Evolutionary conservation across 2,113 vertebrate species (phyloP).

Genomic region (Hemichromis elongatus): DNA sequence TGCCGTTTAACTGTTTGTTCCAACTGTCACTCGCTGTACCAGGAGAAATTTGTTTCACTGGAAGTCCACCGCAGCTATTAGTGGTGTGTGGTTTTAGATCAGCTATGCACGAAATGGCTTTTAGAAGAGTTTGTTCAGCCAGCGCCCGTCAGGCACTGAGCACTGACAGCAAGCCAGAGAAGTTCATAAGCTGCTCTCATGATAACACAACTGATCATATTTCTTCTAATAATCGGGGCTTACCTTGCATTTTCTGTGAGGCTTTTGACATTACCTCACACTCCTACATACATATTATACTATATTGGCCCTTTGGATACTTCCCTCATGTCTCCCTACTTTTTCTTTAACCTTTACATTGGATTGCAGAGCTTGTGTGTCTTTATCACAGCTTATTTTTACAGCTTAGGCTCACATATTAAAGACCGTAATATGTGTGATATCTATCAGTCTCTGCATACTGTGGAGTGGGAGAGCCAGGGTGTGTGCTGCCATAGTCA

Average conservation of each 20-base stretch:
- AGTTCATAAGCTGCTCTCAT: background rate
- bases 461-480: background rate
- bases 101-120: background rate
- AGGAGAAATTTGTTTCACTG: slow-evolving; percentile 42
- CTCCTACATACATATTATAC: background rate
- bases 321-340: background rate
- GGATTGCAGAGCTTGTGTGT: background rate
- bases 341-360: background rate
- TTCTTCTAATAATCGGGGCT: background rate
- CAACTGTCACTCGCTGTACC: slow-evolving; percentile 45
- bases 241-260: background rate
- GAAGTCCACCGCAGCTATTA: slow-evolving; percentile 34
- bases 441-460: background rate
- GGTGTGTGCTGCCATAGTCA: background rate
- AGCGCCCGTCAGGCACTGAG: background rate
- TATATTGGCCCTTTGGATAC: background rate
- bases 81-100: slow-evolving; percentile 46
- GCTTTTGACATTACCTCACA: background rate
- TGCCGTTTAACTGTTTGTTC: background rate
- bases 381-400: slow-evolving; percentile 27
- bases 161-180: background rate
- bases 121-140: background rate
- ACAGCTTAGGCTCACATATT: slow-evolving; percentile 24
- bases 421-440: slow-evolving; percentile 3
- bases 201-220: background rate